Base-by-base conservation (phyloP, 2,113 vertebrate species). In the Indicator maculatus region DNA sequence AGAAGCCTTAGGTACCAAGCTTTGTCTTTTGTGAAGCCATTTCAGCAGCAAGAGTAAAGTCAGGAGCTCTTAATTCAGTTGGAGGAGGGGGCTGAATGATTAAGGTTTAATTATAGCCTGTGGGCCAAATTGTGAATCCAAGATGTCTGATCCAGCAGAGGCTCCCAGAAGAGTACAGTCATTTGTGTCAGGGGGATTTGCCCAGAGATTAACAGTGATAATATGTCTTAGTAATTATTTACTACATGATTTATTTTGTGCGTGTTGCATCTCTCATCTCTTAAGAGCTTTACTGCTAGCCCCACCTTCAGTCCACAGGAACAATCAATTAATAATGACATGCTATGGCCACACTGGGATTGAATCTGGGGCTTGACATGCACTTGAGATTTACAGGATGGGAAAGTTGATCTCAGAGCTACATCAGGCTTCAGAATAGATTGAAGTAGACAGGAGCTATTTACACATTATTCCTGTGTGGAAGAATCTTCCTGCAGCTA, bases 221-320 rank as follows among this genome's bases (percentile, higher is more conserved):
- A 93, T 92, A 71, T 86, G 87, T 87, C 87, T 82, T 75, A 89
- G 74, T 93, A 90, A 95, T 93, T 93, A 93, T 93, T 96, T 95
- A 75, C 87, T 89, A 85, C 89, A 79, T 87, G 58, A 85, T 96
- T 90, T 93, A 73, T 89, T 83, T 94, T 89, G 41, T 74, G 36
- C 55, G 76, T 94, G 86, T 89, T 89, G 56, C 36, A 64, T 85
- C 64, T 82, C 84, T 89, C 55, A 56, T 89, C 74, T 89, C 74
- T 85, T 58, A 91, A 94, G 89, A 93, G 86, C 78, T 85, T 92
- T 92, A 82, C 56, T 74, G 28, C 84, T 66, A 66, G 67, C 87
- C 60, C 88, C 80, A 86, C 74, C 77, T 93, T 77, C 84, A 72
- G 67, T 71, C 55, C 79, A n/a, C 33, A 81, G 83, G 61, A 93